Evolutionary conservation across 2,113 vertebrate species (phyloP).

Genomic region (Megaleporinus macrocephalus): DNA sequence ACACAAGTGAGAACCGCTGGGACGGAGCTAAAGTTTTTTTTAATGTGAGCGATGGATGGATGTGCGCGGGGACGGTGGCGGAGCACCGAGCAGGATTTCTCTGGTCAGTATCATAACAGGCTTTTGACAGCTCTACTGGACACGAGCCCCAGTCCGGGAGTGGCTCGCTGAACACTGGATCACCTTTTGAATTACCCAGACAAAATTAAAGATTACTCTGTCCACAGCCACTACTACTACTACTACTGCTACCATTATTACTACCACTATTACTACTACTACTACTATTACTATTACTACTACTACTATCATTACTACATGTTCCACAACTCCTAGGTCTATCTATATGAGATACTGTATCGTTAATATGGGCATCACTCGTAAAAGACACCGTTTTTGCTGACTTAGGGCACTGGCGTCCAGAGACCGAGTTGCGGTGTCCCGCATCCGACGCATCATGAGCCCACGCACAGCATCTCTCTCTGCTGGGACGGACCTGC

Average conservation of each 20-base stretch:
- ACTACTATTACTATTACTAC: conserved; percentile 63
- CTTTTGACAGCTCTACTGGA: conserved; percentile 18
- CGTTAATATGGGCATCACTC: background rate
- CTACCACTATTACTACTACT: conserved; percentile 63
- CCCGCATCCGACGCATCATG: conserved; percentile 41
- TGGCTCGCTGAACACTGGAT: background rate
- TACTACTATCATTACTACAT: conserved; percentile 51
- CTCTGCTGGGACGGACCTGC: conserved; percentile 43
- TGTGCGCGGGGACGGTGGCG: background rate
- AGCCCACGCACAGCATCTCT: conserved; percentile 26
- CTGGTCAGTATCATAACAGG: background rate
- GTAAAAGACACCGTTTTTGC: conserved; percentile 2
- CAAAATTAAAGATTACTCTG: conserved; percentile 61
- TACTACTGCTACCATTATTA: conserved; percentile 65
- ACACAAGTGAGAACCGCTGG: background rate
- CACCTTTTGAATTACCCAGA: background rate
- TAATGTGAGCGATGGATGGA: conserved; percentile 4
- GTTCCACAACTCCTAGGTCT: conserved; percentile 7
- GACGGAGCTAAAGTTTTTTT: conserved; percentile 21
- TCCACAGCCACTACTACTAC: conserved; percentile 56
- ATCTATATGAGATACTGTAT: background rate
- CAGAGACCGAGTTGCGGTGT: conserved; percentile 32
- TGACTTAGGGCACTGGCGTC: conserved; percentile 13
- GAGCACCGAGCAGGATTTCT: background rate
- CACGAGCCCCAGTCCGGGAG: background rate